phyloP scores from a whole-genome alignment of 2,888 invertebrate genomes.

The Idaea aversata region DNA sequence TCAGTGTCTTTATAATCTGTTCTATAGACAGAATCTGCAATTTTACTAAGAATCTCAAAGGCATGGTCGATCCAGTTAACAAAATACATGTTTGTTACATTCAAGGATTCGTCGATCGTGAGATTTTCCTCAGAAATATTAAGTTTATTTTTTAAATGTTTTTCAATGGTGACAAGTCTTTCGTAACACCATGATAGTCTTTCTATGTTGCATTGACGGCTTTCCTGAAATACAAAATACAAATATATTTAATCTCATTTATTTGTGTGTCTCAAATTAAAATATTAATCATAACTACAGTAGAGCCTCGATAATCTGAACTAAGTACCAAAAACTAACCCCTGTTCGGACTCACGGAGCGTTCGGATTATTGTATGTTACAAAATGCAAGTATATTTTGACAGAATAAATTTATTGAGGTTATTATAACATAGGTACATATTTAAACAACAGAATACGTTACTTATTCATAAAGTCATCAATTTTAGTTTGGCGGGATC shows the following conservation, averaged over 20 bases:
- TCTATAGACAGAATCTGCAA: constrained; percentile 53
- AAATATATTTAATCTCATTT: neutral
- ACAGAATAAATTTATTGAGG: no score
- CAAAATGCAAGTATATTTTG: no score
- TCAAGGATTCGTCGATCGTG: constrained; percentile 43
- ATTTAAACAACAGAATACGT: no score
- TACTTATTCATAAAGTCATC: no score
- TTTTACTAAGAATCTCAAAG: constrained; percentile 61
- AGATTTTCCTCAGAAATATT: constrained; percentile 20
- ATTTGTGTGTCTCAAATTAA: no score
- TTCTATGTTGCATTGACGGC: constrained; percentile 58
- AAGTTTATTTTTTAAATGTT: constrained; percentile 35
- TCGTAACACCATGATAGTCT: constrained; percentile 66
- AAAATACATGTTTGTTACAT: constrained; percentile 63
- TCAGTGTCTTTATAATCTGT: constrained; percentile 51
- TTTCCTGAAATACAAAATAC: constrained; percentile 51
- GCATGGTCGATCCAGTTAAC: constrained; percentile 75
- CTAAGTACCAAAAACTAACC: no score
- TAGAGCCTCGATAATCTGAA: no score
- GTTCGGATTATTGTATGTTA: no score
- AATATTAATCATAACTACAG: no score
- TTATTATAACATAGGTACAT: no score
- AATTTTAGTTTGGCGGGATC: no score
- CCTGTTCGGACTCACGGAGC: no score
- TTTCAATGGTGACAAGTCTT: constrained; percentile 48